phyloP scores from a whole-genome alignment of 2,888 invertebrate species.

The Escarpia spicata region DNA sequence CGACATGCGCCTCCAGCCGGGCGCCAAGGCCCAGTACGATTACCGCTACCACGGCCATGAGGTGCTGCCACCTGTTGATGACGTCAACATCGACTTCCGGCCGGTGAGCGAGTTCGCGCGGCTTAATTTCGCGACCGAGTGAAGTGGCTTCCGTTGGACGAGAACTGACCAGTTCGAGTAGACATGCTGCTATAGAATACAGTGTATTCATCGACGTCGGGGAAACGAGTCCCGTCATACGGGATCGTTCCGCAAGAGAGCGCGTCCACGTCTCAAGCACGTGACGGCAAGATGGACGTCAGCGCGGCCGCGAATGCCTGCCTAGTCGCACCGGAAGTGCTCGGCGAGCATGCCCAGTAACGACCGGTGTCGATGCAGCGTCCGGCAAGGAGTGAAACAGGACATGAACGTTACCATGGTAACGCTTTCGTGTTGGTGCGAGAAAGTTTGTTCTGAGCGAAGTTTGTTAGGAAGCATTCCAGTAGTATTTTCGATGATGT shows the following conservation, averaged over 20 bases:
- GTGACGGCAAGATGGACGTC: not conserved
- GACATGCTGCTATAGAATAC: not conserved
- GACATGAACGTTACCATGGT: not conserved
- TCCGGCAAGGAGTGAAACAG: not conserved
- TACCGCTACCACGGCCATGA: conserved; percentile 64
- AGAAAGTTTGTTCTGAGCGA: not conserved
- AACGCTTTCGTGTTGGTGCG: not conserved
- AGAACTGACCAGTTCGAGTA: not conserved
- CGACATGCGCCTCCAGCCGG: conserved; percentile 56
- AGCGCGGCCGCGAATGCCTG: not conserved
- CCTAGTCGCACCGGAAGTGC: not conserved
- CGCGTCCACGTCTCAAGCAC: not conserved
- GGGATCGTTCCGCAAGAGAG: not conserved
- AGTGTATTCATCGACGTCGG: not conserved
- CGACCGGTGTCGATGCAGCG: not conserved
- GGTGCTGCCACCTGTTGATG: conserved; percentile 62
- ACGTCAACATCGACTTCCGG: conserved; percentile 51
- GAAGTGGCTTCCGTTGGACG: not conserved
- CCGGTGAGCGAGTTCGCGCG: conserved; percentile 19
- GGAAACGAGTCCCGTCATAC: not conserved
- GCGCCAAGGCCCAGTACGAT: conserved; percentile 54
- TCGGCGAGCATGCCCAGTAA: not conserved
- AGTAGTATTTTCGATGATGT: conserved; percentile 9
- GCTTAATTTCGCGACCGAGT: conserved; percentile 24
- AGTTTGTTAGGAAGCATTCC: conserved; percentile 6